Evolutionary conservation across 2,113 vertebrate species (phyloP), one percentile per base, ranked within the genome.

Genomic region (Mustelus asterias): DNA sequence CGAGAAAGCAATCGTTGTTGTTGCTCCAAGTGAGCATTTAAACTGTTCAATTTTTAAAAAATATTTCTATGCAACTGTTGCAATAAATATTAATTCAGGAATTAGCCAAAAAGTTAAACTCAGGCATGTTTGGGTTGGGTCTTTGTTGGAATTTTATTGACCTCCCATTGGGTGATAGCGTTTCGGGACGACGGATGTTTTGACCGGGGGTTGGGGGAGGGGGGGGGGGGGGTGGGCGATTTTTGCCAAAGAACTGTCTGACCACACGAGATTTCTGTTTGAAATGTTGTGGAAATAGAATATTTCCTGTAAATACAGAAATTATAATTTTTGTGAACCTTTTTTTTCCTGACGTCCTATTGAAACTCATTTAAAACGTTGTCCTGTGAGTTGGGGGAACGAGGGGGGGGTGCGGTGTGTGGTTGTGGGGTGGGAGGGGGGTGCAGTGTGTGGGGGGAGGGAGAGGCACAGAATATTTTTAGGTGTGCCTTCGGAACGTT

Each of bases 91-190:
- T 76, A 3, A 72, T 95, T 95, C 69, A 54, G 41, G 44, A 95
- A 54, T 72, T 95, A 95, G 26, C 94, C 69, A 76, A 76, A 93
- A 54, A 29, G 94, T 95, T 95, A 95, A 72, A 95, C 94, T 95
- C 67, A 72, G 94, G 41, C 94, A 95, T 54, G 26, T 76, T 95
- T 29, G 69, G 94, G 41, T 54, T 95, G 41, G 67, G 69, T 44
- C 69, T 95, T 48, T 72, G 69, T 70, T 76, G 26, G 20, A 72
- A 29, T 54, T 54, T 16, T 11, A 95, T 33, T 95, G 67, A 95
- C 41, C 70, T 95, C 26, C 94, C 16, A 69, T 54, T 29, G 41
- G 67, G 11, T 29, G 94, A 48, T 44, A 33, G 54, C 24, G 72
- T 29, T 54, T 70, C 44, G 13, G 33, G 54, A 54, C 29, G 18